A percentile compares a stretch with the other conserved stretches of the same genome.
Conservation (phyloP, 1,140 invertebrate genomes). For the Danaus plexippus region DNA sequence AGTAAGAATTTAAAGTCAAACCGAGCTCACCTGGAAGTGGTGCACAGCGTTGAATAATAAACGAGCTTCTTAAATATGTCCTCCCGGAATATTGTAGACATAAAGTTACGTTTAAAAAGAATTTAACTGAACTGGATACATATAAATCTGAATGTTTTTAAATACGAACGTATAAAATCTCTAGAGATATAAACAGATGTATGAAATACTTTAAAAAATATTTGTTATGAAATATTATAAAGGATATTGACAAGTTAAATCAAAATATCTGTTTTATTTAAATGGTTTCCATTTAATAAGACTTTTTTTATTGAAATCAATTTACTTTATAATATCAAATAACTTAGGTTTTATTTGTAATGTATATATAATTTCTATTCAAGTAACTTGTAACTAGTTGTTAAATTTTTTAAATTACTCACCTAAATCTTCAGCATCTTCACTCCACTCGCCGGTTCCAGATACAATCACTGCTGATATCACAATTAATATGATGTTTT, state of each 20-base stretch:
- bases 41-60: constrained; percentile 22
- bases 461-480: constrained; percentile 36
- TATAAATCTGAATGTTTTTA: neutral
- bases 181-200: too few species aligned
- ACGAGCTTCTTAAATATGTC: constrained; percentile 5
- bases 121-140: neutral
- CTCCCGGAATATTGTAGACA: constrained; percentile 10
- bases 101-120: constrained; percentile 2
- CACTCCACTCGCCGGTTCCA: constrained; percentile 58
- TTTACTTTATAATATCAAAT: constrained; percentile 2
- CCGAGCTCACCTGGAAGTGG: constrained; percentile 22
- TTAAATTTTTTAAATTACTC: constrained; percentile 19
- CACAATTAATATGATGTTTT: constrained; percentile 28
- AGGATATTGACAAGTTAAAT: too few species aligned
- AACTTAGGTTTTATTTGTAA: too few species aligned
- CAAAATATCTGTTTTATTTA: too few species aligned
- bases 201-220: too few species aligned
- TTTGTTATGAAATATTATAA: too few species aligned
- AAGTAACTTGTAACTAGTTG: neutral
- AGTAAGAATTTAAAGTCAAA: constrained; percentile 25
- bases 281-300: neutral
- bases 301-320: neutral
- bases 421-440: constrained; percentile 65
- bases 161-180: too few species aligned
- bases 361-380: too few species aligned